phyloP scores from a whole-genome alignment of 2,113 vertebrate species.

The Xenus cinereus region DNA sequence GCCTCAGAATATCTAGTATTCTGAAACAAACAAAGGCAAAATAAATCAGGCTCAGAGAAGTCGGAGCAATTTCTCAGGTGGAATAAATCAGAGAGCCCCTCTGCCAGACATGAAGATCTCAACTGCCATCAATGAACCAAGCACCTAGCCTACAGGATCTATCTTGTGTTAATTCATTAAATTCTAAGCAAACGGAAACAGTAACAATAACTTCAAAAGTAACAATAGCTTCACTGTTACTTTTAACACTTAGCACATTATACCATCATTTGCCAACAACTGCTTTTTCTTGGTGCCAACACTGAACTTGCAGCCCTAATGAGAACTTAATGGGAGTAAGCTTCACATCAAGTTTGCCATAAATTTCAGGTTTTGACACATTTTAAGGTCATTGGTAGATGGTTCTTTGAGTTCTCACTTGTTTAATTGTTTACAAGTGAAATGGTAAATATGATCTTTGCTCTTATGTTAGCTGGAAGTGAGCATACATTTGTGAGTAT shows the following conservation, averaged over 20 bases:
- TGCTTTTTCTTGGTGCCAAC: constrained; percentile 43
- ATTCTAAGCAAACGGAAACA: not conserved
- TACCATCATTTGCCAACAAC: constrained; percentile 18
- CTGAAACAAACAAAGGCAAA: not conserved
- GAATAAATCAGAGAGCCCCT: not conserved
- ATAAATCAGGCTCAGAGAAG: not conserved
- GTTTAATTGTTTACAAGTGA: constrained; percentile 56
- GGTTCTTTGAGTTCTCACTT: constrained; percentile 13
- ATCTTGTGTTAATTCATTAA: constrained; percentile 25
- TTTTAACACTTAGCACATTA: constrained; percentile 32
- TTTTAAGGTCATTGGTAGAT: constrained; percentile 2
- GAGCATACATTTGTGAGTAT: not conserved
- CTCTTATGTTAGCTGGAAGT: constrained; percentile 8
- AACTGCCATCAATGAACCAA: not conserved
- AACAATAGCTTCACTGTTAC: not conserved
- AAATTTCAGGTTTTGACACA: constrained; percentile 42
- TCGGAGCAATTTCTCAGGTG: not conserved
- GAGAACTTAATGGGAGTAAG: not conserved
- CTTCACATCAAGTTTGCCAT: constrained; percentile 20
- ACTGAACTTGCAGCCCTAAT: constrained; percentile 16
- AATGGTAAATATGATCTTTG: constrained; percentile 31
- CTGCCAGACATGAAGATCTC: not conserved
- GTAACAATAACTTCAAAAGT: too few species aligned
- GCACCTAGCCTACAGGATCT: not conserved
- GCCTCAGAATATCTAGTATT: not conserved